Conservation (phyloP, 2,797 vertebrate genomes). For the Chrysocyon brachyurus region DNA sequence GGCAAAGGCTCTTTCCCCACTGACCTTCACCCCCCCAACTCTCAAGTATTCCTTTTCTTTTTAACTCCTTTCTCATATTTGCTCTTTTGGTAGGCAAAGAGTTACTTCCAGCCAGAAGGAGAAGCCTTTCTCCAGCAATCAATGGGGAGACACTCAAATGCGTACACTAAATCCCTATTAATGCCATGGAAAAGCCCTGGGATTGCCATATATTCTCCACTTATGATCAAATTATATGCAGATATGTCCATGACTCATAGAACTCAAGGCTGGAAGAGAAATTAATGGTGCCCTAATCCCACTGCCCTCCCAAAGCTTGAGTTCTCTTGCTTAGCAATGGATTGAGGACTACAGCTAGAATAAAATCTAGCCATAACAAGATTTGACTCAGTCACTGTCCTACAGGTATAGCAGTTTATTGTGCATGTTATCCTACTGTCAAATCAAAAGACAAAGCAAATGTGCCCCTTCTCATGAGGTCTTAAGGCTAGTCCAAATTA, state of each 20-base stretch:
- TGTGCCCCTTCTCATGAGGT: not conserved
- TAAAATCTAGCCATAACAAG: not conserved
- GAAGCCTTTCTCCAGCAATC: not conserved
- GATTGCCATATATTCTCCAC: not conserved
- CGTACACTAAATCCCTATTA: not conserved
- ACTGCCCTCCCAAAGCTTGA: not conserved
- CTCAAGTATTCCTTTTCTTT: not conserved
- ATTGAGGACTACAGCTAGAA: not conserved
- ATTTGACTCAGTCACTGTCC: not conserved
- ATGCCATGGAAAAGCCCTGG: not conserved
- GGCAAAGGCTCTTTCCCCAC: not conserved
- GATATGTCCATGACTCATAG: not conserved
- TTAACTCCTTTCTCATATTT: not conserved
- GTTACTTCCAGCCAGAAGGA: slow-evolving; percentile 26
- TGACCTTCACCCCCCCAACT: not conserved
- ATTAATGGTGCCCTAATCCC: not conserved
- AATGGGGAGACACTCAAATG: not conserved
- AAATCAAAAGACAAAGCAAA: slow-evolving; percentile 28
- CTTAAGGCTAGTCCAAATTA: not conserved
- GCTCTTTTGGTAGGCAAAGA: not conserved
- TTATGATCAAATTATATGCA: not conserved
- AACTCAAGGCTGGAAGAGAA: not conserved
- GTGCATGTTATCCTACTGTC: not conserved
- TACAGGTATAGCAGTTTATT: not conserved
- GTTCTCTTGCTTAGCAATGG: not conserved